Evolutionary conservation across 2,888 invertebrate genomes (phyloP).

Genomic region (Macrophya annulata): DNA sequence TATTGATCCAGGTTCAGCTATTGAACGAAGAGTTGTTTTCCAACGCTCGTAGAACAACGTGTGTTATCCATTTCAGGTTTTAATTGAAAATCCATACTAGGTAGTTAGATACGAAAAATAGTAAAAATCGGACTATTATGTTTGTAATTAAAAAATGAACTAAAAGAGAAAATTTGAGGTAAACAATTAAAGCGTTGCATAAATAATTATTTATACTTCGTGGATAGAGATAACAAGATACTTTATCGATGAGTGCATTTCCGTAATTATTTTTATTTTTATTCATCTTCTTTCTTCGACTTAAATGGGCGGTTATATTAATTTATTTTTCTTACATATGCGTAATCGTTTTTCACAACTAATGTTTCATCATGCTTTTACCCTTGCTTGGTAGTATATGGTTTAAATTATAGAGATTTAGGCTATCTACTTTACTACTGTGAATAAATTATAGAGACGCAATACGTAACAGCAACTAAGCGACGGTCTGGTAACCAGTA

Average conservation of each 20-base stretch:
- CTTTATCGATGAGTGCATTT: neutral
- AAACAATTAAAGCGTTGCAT: neutral
- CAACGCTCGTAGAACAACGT: neutral
- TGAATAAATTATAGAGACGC: conserved; percentile 18
- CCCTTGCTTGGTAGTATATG: neutral
- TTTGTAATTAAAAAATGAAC: neutral
- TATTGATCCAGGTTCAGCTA: conserved; percentile 31
- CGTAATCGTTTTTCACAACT: neutral
- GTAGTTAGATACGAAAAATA: neutral
- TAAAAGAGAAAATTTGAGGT: neutral
- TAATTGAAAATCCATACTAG: neutral
- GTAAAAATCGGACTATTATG: neutral
- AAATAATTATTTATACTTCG: neutral
- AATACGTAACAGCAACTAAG: neutral
- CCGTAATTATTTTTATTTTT: neutral
- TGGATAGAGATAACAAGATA: neutral
- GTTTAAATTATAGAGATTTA: conserved; percentile 36
- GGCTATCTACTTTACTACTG: neutral
- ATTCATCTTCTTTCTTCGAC: neutral
- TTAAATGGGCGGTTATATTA: neutral
- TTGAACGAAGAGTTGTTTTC: neutral
- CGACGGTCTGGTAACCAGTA: conserved; percentile 29
- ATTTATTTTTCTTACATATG: neutral
- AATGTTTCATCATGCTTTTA: neutral
- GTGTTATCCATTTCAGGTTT: neutral